Percentiles rank a stretch among this genome's conserved stretches.
These are phyloP conservation scores for Epizoanthus ramosus DNA, from an alignment of 92 coral and sea anemone genomes.

Conservation along the genomic window DNA sequence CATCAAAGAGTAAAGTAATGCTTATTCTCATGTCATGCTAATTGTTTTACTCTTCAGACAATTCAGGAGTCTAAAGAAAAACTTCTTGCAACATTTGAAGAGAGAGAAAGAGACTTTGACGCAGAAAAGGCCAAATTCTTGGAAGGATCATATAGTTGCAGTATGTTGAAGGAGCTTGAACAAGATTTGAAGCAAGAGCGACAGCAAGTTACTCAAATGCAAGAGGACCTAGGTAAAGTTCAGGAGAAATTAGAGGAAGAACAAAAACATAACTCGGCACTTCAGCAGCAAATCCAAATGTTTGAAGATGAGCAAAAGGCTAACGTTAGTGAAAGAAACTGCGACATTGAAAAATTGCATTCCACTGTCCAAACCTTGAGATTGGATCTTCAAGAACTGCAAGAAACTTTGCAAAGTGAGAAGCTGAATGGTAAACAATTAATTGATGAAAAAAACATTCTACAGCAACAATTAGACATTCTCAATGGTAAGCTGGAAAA, in stretches of 20 bases:
- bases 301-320: constrained; percentile 30
- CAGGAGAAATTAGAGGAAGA: constrained; percentile 46
- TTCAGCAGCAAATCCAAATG: constrained; percentile 42
- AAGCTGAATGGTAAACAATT: constrained; percentile 16
- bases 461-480: constrained; percentile 25
- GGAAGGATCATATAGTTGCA: constrained; percentile 48
- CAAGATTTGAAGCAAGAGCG: constrained; percentile 49
- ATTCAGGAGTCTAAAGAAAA: constrained; percentile 47
- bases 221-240: constrained; percentile 35
- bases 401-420: constrained; percentile 33
- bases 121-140: constrained; percentile 39
- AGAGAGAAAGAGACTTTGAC: constrained; percentile 66
- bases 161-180: constrained; percentile 44
- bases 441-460: constrained; percentile 34
- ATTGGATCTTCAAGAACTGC: constrained; percentile 36
- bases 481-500: constrained; percentile 34
- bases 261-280: constrained; percentile 15
- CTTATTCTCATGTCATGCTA: not conserved
- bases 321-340: constrained; percentile 38
- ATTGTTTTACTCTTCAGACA: constrained; percentile 10
- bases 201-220: constrained; percentile 45
- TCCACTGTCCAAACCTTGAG: constrained; percentile 43
- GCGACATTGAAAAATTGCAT: constrained; percentile 42
- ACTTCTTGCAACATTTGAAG: constrained; percentile 62
- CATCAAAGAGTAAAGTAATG: not conserved